Evolutionary conservation across 2,797 vertebrate genomes (phyloP).

Genomic region (Sebastes vulpes): DNA sequence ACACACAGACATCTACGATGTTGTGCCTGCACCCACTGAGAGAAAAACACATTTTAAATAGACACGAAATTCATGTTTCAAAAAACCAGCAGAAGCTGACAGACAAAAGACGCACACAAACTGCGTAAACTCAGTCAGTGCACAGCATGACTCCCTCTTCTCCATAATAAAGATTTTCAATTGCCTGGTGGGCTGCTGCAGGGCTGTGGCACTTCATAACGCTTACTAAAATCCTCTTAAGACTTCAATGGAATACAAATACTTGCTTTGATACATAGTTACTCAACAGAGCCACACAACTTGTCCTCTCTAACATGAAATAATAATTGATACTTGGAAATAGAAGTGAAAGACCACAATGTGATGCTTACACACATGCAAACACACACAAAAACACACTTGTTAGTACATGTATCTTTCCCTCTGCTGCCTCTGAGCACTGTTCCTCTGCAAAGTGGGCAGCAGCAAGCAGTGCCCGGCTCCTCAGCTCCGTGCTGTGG

Average conservation of each 20-base stretch:
- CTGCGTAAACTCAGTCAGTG: constrained; percentile 36
- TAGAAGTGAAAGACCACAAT: not conserved
- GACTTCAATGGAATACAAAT: constrained; percentile 61
- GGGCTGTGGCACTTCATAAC: constrained; percentile 61
- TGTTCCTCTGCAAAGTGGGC: constrained; percentile 23
- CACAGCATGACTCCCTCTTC: constrained; percentile 45
- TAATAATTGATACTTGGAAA: not conserved
- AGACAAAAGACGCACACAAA: constrained; percentile 46
- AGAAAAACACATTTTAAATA: constrained; percentile 62
- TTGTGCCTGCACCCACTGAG: constrained; percentile 45
- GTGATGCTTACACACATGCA: not conserved
- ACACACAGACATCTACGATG: constrained; percentile 55
- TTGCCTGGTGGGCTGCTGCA: constrained; percentile 57
- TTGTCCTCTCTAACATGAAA: constrained; percentile 8
- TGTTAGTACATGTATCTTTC: constrained; percentile 1
- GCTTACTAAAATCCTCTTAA: constrained; percentile 59
- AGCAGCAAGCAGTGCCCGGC: constrained; percentile 22
- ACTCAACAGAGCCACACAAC: constrained; percentile 20
- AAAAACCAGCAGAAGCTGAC: constrained; percentile 18
- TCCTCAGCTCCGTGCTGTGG: constrained; percentile 58
- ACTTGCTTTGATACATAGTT: constrained; percentile 51
- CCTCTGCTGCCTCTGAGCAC: not conserved
- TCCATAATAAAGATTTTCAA: constrained; percentile 58
- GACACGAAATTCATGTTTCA: constrained; percentile 42
- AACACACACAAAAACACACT: constrained; percentile 19